Evolutionary conservation across 2,888 invertebrate species (phyloP).

Genomic region (Volucella zonaria): DNA sequence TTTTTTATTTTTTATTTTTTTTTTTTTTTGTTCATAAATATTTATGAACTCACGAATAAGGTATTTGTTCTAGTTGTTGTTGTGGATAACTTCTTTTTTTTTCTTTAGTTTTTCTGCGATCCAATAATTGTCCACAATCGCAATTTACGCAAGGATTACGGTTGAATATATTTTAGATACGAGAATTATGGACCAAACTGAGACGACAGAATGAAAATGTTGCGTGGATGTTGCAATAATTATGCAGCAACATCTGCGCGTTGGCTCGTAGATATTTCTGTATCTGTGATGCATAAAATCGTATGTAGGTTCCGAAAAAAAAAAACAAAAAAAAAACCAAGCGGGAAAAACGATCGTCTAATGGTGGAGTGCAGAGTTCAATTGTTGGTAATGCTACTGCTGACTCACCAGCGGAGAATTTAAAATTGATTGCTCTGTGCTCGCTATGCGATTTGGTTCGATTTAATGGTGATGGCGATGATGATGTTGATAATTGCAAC

Average conservation of each 20-base stretch:
- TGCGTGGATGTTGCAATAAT: conserved; percentile 73
- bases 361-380: conserved; percentile 30
- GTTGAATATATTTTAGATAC: too few relatives aligned
- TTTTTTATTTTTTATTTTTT: conserved; percentile 16
- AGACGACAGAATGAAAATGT: conserved; percentile 49
- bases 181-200: neutral
- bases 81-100: neutral
- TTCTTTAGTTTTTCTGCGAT: conserved; percentile 3
- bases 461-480: conserved; percentile 39
- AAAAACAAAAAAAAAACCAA: neutral
- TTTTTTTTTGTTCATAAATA: conserved; percentile 60
- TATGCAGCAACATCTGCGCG: conserved; percentile 71
- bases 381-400: conserved; percentile 42
- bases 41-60: conserved; percentile 69
- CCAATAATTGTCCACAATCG: conserved; percentile 63
- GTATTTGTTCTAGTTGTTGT: conserved; percentile 50
- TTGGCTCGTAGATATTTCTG: conserved; percentile 45
- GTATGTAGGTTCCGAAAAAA: conserved; percentile 56
- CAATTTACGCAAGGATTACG: conserved; percentile 37
- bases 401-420: conserved; percentile 61
- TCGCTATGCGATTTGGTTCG: conserved; percentile 31
- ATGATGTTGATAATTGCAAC: conserved; percentile 65
- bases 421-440: conserved; percentile 53
- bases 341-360: conserved; percentile 45
- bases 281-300: conserved; percentile 50